Percentiles rank a stretch among this genome's conserved stretches.
Conservation (phyloP, 2,888 invertebrate species). For the Dicyrtomina minuta region DNA sequence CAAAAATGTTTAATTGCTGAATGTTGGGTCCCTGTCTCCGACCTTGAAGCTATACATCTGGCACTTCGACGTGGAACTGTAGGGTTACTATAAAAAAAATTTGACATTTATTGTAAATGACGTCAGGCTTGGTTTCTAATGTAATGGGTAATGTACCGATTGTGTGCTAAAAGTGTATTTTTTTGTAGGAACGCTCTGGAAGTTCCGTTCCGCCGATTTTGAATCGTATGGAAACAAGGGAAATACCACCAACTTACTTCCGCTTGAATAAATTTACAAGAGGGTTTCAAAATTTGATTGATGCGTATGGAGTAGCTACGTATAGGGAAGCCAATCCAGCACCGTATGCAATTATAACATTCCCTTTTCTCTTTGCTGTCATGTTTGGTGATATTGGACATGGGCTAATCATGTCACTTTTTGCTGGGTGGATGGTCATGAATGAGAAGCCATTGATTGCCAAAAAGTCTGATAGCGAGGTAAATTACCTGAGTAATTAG, state of each 20-base stretch:
- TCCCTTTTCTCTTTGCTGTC: slow-evolving; percentile 95
- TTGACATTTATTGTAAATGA: no score
- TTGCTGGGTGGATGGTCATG: slow-evolving; percentile 92
- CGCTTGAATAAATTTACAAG: slow-evolving; percentile 93
- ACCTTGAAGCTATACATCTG: slow-evolving; percentile 88
- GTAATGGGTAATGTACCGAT: background rate
- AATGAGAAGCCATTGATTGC: slow-evolving; percentile 86
- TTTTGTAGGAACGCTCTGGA: slow-evolving; percentile 78
- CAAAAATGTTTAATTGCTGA: slow-evolving; percentile 99
- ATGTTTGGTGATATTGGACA: slow-evolving; percentile 99
- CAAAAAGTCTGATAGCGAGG: slow-evolving; percentile 68
- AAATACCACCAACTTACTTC: slow-evolving; percentile 93
- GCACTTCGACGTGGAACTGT: slow-evolving; percentile 91
- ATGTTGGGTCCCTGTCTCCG: slow-evolving; percentile 89
- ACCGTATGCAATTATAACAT: slow-evolving; percentile 94
- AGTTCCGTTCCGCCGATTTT: slow-evolving; percentile 95
- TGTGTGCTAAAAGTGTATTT: background rate
- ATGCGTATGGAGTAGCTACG: slow-evolving; percentile 91
- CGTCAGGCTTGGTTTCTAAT: slow-evolving; percentile 4
- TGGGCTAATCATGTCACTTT: slow-evolving; percentile 84
- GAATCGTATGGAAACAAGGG: slow-evolving; percentile 86
- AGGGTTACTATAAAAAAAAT: slow-evolving; percentile 56
- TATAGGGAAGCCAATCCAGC: slow-evolving; percentile 60
- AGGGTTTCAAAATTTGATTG: slow-evolving; percentile 92
- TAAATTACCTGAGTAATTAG: slow-evolving; percentile 36